Conservation (phyloP, 2,797 vertebrate species). For the Gorsachius magnificus region DNA sequence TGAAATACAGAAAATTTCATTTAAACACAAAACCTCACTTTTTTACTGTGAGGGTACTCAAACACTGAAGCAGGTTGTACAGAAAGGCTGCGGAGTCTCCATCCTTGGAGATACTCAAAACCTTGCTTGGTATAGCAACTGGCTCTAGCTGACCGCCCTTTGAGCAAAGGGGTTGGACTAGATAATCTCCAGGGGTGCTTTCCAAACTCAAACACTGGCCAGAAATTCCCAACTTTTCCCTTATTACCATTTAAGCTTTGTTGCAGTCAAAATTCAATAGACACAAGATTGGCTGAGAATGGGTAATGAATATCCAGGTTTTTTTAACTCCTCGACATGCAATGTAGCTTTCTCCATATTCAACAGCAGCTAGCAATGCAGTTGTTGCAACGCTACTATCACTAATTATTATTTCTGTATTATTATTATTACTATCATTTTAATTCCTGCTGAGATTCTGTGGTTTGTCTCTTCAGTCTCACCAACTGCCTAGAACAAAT, state of each 20-base stretch:
- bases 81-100: neutral
- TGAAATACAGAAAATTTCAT: neutral
- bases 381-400: neutral
- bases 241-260: neutral
- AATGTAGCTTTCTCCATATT: neutral
- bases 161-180: neutral
- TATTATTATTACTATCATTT: neutral
- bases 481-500: constrained; percentile 9
- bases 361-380: neutral
- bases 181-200: neutral
- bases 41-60: neutral
- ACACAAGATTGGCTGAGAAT: neutral
- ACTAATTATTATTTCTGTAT: neutral
- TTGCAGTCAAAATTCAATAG: neutral
- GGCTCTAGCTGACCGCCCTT: neutral
- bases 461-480: neutral
- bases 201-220: neutral
- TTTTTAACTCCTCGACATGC: neutral
- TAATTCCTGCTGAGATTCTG: neutral
- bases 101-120: neutral
- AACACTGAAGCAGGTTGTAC: neutral
- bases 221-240: neutral
- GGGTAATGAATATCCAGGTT: neutral
- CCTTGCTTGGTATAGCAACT: neutral
- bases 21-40: neutral